Base-by-base conservation (phyloP, 2,888 invertebrate genomes). In the Megamerina dolium region DNA sequence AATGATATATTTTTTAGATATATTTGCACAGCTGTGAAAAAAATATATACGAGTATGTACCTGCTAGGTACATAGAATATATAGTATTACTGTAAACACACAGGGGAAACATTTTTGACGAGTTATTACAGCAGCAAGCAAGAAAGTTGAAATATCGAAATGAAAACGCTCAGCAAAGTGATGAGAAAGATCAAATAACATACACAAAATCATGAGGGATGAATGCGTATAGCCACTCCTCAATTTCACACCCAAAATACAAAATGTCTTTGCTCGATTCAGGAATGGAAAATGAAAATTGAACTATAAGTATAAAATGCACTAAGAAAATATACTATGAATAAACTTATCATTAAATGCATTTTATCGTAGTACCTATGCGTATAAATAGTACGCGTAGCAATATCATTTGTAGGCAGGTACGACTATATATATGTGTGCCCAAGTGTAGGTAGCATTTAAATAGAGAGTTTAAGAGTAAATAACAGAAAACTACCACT, bases 121-220 rank as follows among this genome's bases (percentile, higher is more conserved):
- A 62, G 57, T 59, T 62, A 62, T 62, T 61, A 54, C 56, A 50
- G 54, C 39, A 32, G 45, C 45, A 50, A 23, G 23, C 6, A 23
- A 23, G 23, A 23, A 23, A 23, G 6, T 23, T 8, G 10, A 10
- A 23, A 10, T 48, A 45, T 51, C 43, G 51, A 50, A 43, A 31
- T 34, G 49, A 37, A 49, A 46, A 37, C 37, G 44, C 49, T 60
- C 62, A 56, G 58, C 55, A 53, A 61, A 61, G 53, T 55, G 58
- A 57, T 54, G 50, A 51, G 48, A 30, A 45, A 43, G 39, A 54
- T 57, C 54, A 37, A 45, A 46, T 41, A 43, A 40, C 44, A n/a
- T 16, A 14, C 14, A 3, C 31, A 27, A 39, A 17, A 34, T 32
- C 18, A 16, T 16, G 14, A n/a, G n/a, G n/a, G n/a, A n/a, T 17